Percentiles rank a stretch among this genome's conserved stretches.
phyloP scores from a whole-genome alignment of 2,797 vertebrate genomes.

The Euthynnus affinis region DNA sequence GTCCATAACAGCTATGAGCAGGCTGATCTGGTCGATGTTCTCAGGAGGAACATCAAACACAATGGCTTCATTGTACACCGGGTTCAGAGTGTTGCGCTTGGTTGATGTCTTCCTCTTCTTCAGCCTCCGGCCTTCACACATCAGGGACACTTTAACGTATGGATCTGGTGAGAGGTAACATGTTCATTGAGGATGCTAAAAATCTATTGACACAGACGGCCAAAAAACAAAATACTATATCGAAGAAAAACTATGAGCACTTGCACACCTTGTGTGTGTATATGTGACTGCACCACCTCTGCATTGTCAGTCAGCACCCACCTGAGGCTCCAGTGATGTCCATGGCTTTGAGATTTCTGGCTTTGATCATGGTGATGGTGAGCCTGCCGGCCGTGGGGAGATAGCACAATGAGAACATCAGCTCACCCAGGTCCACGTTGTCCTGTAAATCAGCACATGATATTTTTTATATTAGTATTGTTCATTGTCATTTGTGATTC shows the following conservation, averaged over 20 bases:
- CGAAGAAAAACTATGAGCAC: too few relatives aligned
- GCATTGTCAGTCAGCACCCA: slow-evolving; percentile 66
- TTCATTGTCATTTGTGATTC: not conserved
- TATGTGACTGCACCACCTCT: not conserved
- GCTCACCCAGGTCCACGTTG: slow-evolving; percentile 96
- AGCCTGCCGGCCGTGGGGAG: slow-evolving; percentile 97
- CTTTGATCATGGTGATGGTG: slow-evolving; percentile 99
- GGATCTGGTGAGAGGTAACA: slow-evolving; percentile 63
- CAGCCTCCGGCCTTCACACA: slow-evolving; percentile 96
- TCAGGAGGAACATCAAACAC: slow-evolving; percentile 98
- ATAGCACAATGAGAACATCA: slow-evolving; percentile 99
- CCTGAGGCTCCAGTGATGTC: slow-evolving; percentile 99
- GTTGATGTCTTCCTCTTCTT: slow-evolving; percentile 99
- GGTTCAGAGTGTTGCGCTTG: slow-evolving; percentile 97
- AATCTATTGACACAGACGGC: not conserved
- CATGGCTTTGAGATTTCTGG: slow-evolving; percentile 99
- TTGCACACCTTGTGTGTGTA: not conserved
- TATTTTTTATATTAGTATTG: not conserved
- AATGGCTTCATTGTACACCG: slow-evolving; percentile 98
- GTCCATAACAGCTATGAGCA: slow-evolving; percentile 98
- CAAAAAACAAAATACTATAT: not conserved
- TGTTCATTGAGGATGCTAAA: not conserved
- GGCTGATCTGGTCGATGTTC: slow-evolving; percentile 98
- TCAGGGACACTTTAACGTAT: slow-evolving; percentile 95
- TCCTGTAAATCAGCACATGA: slow-evolving; percentile 84